Base-by-base conservation (phyloP, 2,113 vertebrate species). In the Petroica traversi region DNA sequence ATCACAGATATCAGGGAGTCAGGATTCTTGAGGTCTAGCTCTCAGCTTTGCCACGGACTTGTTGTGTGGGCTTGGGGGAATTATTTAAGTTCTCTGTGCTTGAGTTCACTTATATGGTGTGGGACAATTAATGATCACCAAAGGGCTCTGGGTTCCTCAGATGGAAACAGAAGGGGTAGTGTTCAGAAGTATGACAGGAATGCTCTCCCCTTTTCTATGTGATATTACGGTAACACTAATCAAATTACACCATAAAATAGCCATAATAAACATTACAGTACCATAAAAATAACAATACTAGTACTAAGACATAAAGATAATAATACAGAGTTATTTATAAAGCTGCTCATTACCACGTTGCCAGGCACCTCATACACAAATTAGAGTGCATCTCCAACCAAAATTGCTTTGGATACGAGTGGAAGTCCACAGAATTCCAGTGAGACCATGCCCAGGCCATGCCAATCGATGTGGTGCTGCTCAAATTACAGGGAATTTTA, bases 71-170 rank as follows among this genome's bases (percentile, higher is more conserved):
- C 95, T 95, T 92, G 85, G 78, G 93, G 88, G 79, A 95, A 92
- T 95, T 87, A 92, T 84, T 96, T 95, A 85, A 84, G 90, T 90
- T 92, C 87, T 88, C 88, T 81, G 88, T 92, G 92, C 88, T 78
- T 64, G 36, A 93, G 79, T 95, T 96, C 93, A 92, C 94, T 96
- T 93, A 90, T 85, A 94, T 22, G 36, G 90, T 94, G 91, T 96
- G 93, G 92, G 93, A 97, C 93, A 96, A 96, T 96, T 97, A 96
- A 94, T 86, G 95, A 93, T 94, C 75, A 68, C 93, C 96, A 93
- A 96, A 96, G 95, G 82, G 69, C 93, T 94, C 92, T 89, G 92
- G 88, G 95, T 80, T 97, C 93, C 92, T 94, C 67, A 33, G 67
- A 93, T 72, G 90, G 71, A 91, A 95, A 96, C 92, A 96, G 95